Base-by-base conservation (phyloP, 1,140 invertebrate genomes). In the Lordiphosa collinella region DNA sequence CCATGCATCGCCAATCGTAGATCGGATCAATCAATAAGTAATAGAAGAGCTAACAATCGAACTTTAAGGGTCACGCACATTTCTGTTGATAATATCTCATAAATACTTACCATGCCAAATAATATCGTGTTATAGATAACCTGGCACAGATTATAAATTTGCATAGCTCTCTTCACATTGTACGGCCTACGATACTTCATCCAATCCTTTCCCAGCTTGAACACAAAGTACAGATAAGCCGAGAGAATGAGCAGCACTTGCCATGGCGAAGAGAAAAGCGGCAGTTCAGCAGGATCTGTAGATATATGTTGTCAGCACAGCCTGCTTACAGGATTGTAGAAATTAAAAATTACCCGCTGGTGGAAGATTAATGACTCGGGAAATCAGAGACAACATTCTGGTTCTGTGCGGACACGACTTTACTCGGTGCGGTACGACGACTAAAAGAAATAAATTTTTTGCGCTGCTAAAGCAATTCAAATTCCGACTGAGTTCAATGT, bases 91-190 rank as follows among this genome's bases (percentile, higher is more conserved):
- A 40, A n/a, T 22, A n/a, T 22, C 16, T 29, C 5, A 7, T 2
- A 29, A 11, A 11, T 12, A 29, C 10, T 1, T 22, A 43, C 40
- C 11, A 25, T 7, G 7, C n/a, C n/a, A 43, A 25, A 43, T 0
- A 43, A 1, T 3, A 43, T 4, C 25, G 5, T 11, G 18, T 43
- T 43, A 4, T n/a, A 12, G n/a, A 25, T 3, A 8, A 43, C 25
- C 18, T 43, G 40, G 11, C 22, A 4, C 5, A 3, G 18, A 43
- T 43, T 43, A 29, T 43, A 43, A 8, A 43, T 43, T 7, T 29
- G n/a, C 40, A 43, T 25, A 10, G 40, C 40, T 4, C n/a, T 43
- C 4, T 43, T n/a, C 1, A 43, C 18, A 43, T 43, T 43, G n/a
- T 10, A 43, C 12, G 40, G 40, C 8, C n/a, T 25, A 5, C 40